Base-by-base conservation (phyloP, 2,113 vertebrate species). In the Xerus inauris region DNA sequence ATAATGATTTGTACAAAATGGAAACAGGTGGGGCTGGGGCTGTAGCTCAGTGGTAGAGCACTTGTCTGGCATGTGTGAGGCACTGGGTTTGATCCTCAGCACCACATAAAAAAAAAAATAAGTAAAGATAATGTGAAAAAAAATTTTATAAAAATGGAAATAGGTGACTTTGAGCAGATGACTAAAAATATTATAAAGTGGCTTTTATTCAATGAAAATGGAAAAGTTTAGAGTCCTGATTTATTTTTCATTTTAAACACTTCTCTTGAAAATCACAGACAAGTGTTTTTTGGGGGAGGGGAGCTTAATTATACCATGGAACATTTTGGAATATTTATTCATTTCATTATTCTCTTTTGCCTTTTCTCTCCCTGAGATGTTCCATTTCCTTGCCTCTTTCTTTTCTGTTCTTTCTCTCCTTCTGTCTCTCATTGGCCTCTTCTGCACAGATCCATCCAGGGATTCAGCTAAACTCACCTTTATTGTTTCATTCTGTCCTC, bases 91-190 rank as follows among this genome's bases (percentile, higher is more conserved):
- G n/a, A n/a, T n/a, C n/a, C n/a, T n/a, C n/a, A n/a, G n/a, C n/a
- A n/a, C n/a, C n/a, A n/a, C n/a, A n/a, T n/a, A n/a, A n/a, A n/a
- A n/a, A n/a, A n/a, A n/a, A n/a, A n/a, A n/a, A n/a, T n/a, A n/a
- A n/a, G n/a, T n/a, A n/a, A n/a, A n/a, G n/a, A n/a, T n/a, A n/a
- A n/a, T n/a, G n/a, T n/a, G n/a, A n/a, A n/a, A n/a, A n/a, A n/a
- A n/a, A n/a, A n/a, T n/a, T n/a, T n/a, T n/a, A n/a, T n/a, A n/a
- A 85, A 92, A 90, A 92, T 80, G 75, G 80, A 87, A 97, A 90
- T n/a, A 89, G 71, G 83, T 92, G 92, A 95, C 80, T 95, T 79
- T 51, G 32, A 87, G 42, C 62, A 88, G 62, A 71, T 79, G 64
- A 72, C 87, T 85, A 81, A 95, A 64, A 92, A 91, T 77, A 92